These are phyloP conservation scores for Etheostoma spectabile DNA, from an alignment of 2,113 vertebrate genomes.

Conservation along the genomic window DNA sequence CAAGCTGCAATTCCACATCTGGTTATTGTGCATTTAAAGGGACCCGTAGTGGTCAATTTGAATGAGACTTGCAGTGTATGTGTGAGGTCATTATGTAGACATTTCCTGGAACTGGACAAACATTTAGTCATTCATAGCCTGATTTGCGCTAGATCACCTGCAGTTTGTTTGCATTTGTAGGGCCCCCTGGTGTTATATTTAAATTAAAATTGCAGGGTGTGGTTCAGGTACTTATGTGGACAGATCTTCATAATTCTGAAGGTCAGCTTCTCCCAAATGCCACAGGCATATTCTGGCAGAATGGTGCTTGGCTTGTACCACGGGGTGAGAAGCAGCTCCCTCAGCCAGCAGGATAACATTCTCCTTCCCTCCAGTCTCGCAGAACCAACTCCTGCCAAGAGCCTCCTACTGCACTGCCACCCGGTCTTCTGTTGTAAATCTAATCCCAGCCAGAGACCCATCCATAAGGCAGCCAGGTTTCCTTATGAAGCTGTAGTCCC, in stretches of 20 bases:
- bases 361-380: constrained; percentile 67
- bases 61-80: too few relatives aligned
- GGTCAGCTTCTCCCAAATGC: constrained; percentile 57
- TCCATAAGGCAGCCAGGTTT: constrained; percentile 58
- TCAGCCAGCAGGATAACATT: constrained; percentile 71
- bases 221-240: too few relatives aligned
- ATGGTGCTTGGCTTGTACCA: constrained; percentile 58
- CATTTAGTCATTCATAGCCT: too few relatives aligned
- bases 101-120: too few relatives aligned
- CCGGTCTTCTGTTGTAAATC: constrained; percentile 71
- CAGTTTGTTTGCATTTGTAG: too few relatives aligned
- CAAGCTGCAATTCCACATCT: too few relatives aligned
- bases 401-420: constrained; percentile 72
- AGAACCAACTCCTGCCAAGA: constrained; percentile 70
- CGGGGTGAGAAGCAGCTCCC: constrained; percentile 67
- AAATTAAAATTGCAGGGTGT: too few relatives aligned
- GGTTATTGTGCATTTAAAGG: too few relatives aligned
- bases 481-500: constrained; percentile 57
- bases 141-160: too few relatives aligned
- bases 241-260: constrained; percentile 23
- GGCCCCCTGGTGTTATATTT: too few relatives aligned
- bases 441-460: constrained; percentile 58
- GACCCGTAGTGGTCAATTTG: too few relatives aligned
- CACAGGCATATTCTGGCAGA: constrained; percentile 72
- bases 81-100: too few relatives aligned